These are phyloP conservation scores for Orchesellides sinensis DNA, from an alignment of 2,888 invertebrate species.

Conservation along the genomic window DNA sequence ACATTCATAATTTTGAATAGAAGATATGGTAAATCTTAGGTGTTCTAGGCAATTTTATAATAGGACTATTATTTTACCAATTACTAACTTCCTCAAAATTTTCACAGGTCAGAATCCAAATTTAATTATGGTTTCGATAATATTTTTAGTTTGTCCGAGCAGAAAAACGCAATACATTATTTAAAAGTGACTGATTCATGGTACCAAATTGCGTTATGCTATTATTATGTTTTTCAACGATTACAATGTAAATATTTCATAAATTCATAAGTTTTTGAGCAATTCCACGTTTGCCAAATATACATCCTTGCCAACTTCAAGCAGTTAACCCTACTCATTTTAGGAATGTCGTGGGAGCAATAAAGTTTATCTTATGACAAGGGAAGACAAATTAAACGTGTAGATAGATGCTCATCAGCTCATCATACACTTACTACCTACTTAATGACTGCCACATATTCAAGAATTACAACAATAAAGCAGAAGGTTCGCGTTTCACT, in stretches of 20 bases:
- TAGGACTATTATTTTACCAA: not conserved
- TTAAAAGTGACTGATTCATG: not conserved
- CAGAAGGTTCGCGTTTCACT: not conserved
- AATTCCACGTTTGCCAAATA: too few species aligned
- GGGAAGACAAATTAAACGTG: slow-evolving; percentile 4
- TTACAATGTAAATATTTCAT: not conserved
- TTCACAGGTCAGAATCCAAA: slow-evolving; percentile 43
- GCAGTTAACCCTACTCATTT: slow-evolving; percentile 7
- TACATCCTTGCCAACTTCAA: not conserved
- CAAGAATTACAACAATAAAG: not conserved
- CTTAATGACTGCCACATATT: not conserved
- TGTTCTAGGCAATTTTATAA: not conserved
- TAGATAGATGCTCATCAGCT: not conserved
- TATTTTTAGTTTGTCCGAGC: not conserved
- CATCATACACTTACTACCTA: too few species aligned
- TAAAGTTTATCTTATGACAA: slow-evolving; percentile 25
- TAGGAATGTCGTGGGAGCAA: slow-evolving; percentile 31
- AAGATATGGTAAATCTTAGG: not conserved
- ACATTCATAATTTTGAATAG: too few species aligned
- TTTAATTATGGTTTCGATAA: slow-evolving; percentile 19
- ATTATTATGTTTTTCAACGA: slow-evolving; percentile 42
- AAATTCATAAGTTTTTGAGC: too few species aligned
- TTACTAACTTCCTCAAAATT: slow-evolving; percentile 36
- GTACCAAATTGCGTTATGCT: slow-evolving; percentile 31
- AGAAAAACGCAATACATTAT: not conserved